Percentiles rank a stretch among this genome's conserved stretches.
Evolutionary conservation across 2,888 invertebrate genomes (phyloP).

Genomic region (Crocallis elinguaria): DNA sequence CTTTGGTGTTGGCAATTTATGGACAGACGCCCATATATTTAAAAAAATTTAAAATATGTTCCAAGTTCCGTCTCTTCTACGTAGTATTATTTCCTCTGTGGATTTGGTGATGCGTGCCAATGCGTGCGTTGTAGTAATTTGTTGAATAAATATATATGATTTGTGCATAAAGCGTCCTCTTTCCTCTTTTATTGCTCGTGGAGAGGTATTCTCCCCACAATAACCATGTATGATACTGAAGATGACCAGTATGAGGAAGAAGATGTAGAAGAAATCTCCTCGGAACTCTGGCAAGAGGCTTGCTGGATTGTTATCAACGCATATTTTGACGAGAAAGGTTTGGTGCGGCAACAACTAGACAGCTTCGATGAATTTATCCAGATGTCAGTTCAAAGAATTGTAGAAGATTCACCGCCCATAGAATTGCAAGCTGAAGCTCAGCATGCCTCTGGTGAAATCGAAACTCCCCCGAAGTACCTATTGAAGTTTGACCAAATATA

Average conservation of each 20-base stretch:
- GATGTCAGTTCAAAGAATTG: constrained; percentile 99
- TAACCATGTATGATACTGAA: constrained; percentile 79
- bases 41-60: too few species aligned
- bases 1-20: too few species aligned
- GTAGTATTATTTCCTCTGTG: too few species aligned
- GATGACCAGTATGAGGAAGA: constrained; percentile 91
- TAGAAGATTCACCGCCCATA: constrained; percentile 99
- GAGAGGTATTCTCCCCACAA: constrained; percentile 21
- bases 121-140: not conserved
- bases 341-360: constrained; percentile 99
- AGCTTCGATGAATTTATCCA: constrained; percentile 99
- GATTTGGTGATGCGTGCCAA: too few species aligned
- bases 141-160: too few species aligned
- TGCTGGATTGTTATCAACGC: constrained; percentile 99
- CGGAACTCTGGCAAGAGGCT: constrained; percentile 99
- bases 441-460: constrained; percentile 96
- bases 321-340: constrained; percentile 99
- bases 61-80: too few species aligned
- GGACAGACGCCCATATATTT: too few species aligned
- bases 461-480: constrained; percentile 95
- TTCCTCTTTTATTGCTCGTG: not conserved
- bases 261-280: constrained; percentile 97
- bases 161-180: not conserved
- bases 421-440: constrained; percentile 99
- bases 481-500: constrained; percentile 99